Base-by-base conservation (phyloP, 2,888 invertebrate genomes). In the Calephelis perditalis region DNA sequence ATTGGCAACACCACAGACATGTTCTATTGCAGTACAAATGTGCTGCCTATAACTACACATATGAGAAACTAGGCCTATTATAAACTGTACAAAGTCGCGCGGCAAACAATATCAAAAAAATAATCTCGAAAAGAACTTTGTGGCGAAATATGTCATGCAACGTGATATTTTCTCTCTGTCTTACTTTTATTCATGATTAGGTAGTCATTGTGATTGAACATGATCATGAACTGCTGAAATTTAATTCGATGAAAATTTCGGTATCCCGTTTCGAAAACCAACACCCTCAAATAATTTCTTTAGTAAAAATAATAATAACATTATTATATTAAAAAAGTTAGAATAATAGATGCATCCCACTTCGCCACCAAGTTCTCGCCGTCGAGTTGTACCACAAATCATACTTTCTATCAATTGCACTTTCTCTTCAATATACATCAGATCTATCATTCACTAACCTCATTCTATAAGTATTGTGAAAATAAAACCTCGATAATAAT, bases 1-100 rank as follows among this genome's bases (percentile, higher is more conserved):
- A 54, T 54, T 36, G 54, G 54, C 54, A 54, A 54, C 36, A 54
- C 54, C 54, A 54, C 15, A 45, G 46, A 37, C 10, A 54, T 45
- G 43, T 36, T 11, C 52, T 44, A 54, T 54, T 46, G 54, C 43
- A 54, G 56, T 11, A 56, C 44, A 35, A 49, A 44, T 45, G 35
- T 36, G 54, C 54, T 54, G 54, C 54, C 54, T 54, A 54, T 52
- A 56, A 60, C 63, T 63, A 63, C 52, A 66, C 36, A 61, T 57
- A 49, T 63, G 67, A 74, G 70, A 56, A 55, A 49, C 56, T 62
- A 58, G 58, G 58, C 55, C 58, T 58, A 35, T 44, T 8, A 36
- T 45, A 11, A 36, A 49, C 47, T 37, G 47, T 58, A 49, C 40
- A 49, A 58, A 40, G 58, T 58, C 49, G 40, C 58, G 46, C 61